Evolutionary conservation across 1,140 invertebrate genomes (phyloP).

Genomic region (Phocides pigmalion): DNA sequence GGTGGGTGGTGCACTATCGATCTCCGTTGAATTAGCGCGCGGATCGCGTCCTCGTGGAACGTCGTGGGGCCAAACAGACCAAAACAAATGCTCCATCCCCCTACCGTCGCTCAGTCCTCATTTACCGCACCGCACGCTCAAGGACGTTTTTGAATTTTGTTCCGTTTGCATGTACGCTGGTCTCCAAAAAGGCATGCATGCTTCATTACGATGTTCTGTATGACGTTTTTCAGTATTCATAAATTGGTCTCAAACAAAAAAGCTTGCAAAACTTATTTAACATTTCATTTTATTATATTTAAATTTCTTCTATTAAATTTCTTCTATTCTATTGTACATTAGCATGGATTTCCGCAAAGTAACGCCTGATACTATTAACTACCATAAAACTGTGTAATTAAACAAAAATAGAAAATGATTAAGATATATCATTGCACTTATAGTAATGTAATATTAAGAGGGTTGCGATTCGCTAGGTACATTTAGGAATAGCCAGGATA

Average conservation of each 20-base stretch:
- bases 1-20: constrained; percentile 78
- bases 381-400: no score
- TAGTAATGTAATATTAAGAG: no score
- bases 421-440: no score
- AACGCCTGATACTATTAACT: no score
- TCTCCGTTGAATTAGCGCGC: constrained; percentile 81
- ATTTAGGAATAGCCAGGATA: no score
- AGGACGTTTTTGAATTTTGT: constrained; percentile 28
- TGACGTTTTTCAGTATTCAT: neutral
- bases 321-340: no score
- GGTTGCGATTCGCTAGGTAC: no score
- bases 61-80: constrained; percentile 77
- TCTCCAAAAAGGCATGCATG: constrained; percentile 5
- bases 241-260: neutral
- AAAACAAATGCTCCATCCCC: constrained; percentile 72
- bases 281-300: no score
- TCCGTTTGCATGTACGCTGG: constrained; percentile 16
- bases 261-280: no score
- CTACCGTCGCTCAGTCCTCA: constrained; percentile 67
- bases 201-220: constrained; percentile 9
- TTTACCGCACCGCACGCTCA: constrained; percentile 55
- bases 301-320: no score
- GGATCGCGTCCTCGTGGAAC: constrained; percentile 77
- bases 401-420: no score
- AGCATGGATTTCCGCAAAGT: no score